These are phyloP conservation scores for Macrophya alboannulata DNA, from an alignment of 2,888 invertebrate species.

Conservation along the genomic window DNA sequence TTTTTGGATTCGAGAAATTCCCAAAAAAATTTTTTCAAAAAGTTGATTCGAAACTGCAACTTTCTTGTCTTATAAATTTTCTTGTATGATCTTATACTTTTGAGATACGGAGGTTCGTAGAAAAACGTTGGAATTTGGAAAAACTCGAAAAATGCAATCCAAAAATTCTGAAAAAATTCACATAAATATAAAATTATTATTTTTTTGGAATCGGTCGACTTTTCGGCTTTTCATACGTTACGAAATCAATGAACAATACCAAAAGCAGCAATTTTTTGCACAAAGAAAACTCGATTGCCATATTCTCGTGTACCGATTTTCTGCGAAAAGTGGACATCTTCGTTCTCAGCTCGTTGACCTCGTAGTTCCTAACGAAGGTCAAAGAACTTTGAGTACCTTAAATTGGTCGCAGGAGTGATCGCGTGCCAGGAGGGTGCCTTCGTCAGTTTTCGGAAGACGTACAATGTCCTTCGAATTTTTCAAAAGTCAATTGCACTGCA, in stretches of 20 bases:
- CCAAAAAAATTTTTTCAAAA: too few species aligned
- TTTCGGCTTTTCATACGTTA: not conserved
- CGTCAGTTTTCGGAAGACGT: not conserved
- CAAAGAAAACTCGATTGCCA: not conserved
- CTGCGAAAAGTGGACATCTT: not conserved
- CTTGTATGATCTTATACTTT: too few species aligned
- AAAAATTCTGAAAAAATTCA: too few species aligned
- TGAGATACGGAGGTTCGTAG: too few species aligned
- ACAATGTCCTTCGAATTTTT: conserved; percentile 32
- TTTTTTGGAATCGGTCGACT: too few species aligned
- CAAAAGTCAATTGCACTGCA: not conserved
- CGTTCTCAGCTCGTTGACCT: conserved; percentile 9
- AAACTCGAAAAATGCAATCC: too few species aligned
- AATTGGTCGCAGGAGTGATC: conserved; percentile 2
- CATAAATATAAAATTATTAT: not conserved
- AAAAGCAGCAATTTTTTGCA: not conserved
- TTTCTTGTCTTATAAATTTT: too few species aligned
- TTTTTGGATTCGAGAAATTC: too few species aligned
- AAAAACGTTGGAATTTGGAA: too few species aligned
- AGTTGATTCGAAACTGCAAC: too few species aligned
- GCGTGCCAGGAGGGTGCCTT: conserved; percentile 43
- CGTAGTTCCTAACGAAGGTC: conserved; percentile 33
- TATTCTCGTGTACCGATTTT: not conserved
- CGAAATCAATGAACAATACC: not conserved
- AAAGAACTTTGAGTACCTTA: conserved; percentile 2